phyloP scores from a whole-genome alignment of 53 echinoderm and acorn worm genomes.

The Antedon mediterranea region DNA sequence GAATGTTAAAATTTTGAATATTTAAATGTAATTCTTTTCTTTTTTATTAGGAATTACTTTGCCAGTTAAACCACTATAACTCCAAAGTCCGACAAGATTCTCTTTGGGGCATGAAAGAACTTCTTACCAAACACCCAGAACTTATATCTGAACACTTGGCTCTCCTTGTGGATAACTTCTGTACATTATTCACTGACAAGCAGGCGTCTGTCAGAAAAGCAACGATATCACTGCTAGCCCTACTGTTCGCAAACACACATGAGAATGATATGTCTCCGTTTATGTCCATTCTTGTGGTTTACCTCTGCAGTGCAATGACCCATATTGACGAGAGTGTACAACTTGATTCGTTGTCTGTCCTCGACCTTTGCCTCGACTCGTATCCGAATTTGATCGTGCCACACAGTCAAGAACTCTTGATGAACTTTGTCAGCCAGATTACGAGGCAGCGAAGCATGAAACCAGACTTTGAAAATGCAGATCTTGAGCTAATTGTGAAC shows the following conservation, averaged over 20 bases:
- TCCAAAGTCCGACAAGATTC: conserved; percentile 35
- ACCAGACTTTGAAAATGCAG: background rate
- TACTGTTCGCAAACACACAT: conserved; percentile 26
- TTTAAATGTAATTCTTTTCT: no score
- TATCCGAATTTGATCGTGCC: conserved; percentile 61
- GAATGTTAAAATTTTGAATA: no score
- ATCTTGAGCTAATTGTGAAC: conserved; percentile 10
- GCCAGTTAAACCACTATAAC: conserved; percentile 88
- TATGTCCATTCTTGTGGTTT: conserved; percentile 54
- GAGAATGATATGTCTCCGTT: conserved; percentile 57
- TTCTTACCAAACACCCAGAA: conserved; percentile 34
- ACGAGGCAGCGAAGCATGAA: conserved; percentile 49
- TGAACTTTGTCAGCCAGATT: conserved; percentile 82
- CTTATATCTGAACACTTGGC: conserved; percentile 49
- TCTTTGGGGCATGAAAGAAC: conserved; percentile 45
- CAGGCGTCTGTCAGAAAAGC: conserved; percentile 48
- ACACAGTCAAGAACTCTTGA: conserved; percentile 49
- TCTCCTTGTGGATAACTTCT: conserved; percentile 39
- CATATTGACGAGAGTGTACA: conserved; percentile 76
- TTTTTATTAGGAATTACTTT: conserved; percentile 51
- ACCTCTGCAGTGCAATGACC: conserved; percentile 92
- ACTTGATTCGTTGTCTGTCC: conserved; percentile 48
- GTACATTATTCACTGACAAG: conserved; percentile 49
- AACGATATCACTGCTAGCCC: conserved; percentile 36
- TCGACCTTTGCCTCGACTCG: conserved; percentile 49